Conservation (phyloP, 1,140 invertebrate genomes). For the Hyposmocoma kahamanoa region DNA sequence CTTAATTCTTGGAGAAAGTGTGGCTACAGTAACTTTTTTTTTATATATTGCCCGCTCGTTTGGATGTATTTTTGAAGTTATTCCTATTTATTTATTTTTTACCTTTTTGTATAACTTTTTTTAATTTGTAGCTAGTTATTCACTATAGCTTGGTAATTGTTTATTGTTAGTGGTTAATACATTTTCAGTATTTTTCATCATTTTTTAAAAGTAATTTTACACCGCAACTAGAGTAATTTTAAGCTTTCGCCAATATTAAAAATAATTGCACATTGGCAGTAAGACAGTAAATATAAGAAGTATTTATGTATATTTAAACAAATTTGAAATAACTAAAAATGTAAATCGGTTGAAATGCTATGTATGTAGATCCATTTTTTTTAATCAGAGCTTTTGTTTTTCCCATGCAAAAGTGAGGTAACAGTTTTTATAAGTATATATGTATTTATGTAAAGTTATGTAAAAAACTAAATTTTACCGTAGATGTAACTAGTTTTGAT, state of each 20-base stretch:
- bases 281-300: conserved; percentile 27
- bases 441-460: conserved; percentile 59
- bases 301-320: conserved; percentile 23
- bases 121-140: conserved; percentile 37
- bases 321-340: conserved; percentile 23
- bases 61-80: conserved; percentile 62
- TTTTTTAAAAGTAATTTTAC: conserved; percentile 36
- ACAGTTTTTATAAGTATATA: conserved; percentile 51
- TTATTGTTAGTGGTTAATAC: conserved; percentile 29
- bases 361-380: conserved; percentile 43
- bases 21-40: conserved; percentile 28
- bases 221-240: conserved; percentile 31
- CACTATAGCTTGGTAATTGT: conserved; percentile 30
- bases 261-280: conserved; percentile 53
- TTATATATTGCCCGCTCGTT: conserved; percentile 43
- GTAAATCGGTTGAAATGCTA: conserved; percentile 36
- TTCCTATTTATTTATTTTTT: conserved; percentile 66
- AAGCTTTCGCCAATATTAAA: conserved; percentile 47
- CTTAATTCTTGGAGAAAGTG: conserved; percentile 41
- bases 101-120: conserved; percentile 61
- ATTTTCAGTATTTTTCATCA: conserved; percentile 55
- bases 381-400: conserved; percentile 46
- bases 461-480: conserved; percentile 28
- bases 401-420: conserved; percentile 19
- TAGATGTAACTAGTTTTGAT: conserved; percentile 35